phyloP scores from a whole-genome alignment of 2,888 invertebrate species.

The Cerceris rybyensis region DNA sequence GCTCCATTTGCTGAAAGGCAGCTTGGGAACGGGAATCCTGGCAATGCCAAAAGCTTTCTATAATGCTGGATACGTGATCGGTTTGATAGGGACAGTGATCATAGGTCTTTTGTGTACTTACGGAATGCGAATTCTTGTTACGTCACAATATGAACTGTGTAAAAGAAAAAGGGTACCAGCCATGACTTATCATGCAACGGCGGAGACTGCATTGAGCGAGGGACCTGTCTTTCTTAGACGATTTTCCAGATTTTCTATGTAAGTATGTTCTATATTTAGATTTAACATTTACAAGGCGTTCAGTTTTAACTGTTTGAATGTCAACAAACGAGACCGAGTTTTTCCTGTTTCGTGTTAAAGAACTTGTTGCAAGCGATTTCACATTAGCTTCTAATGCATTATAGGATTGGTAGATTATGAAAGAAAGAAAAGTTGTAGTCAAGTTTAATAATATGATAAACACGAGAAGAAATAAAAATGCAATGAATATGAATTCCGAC shows the following conservation, averaged over 20 bases:
- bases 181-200: constrained; percentile 91
- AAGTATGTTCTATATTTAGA: constrained; percentile 22
- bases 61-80: constrained; percentile 92
- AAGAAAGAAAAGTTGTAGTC: too few relatives aligned
- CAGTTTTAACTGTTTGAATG: too few relatives aligned
- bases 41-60: constrained; percentile 95
- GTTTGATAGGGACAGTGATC: constrained; percentile 89
- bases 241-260: constrained; percentile 48
- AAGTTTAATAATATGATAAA: too few relatives aligned
- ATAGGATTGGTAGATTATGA: constrained; percentile 10
- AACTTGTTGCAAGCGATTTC: too few relatives aligned
- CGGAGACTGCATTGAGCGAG: constrained; percentile 89
- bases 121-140: constrained; percentile 94
- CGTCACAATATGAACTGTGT: constrained; percentile 85
- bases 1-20: constrained; percentile 93
- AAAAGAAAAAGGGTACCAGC: constrained; percentile 83
- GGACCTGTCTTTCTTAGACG: constrained; percentile 87
- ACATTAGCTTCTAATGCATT: too few relatives aligned
- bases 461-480: too few relatives aligned
- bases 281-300: too few relatives aligned
- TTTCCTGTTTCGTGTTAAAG: too few relatives aligned
- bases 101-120: constrained; percentile 96
- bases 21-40: constrained; percentile 94
- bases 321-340: too few relatives aligned
- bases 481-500: too few relatives aligned